Evolutionary conservation across 2,797 vertebrate genomes (phyloP).

Genomic region (Pteronotus mesoamericanus): DNA sequence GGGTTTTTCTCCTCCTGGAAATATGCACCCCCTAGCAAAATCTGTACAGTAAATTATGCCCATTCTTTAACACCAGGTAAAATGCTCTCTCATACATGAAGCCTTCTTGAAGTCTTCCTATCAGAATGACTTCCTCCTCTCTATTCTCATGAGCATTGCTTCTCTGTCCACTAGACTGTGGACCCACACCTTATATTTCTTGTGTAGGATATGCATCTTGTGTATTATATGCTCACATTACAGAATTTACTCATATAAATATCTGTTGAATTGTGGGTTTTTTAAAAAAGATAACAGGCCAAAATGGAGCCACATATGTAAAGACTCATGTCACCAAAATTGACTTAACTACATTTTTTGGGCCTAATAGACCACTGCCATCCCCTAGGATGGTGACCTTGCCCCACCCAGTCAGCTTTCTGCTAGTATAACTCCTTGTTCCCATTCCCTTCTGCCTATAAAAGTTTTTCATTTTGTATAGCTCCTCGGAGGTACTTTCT

Average conservation of each 20-base stretch:
- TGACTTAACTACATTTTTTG: background rate
- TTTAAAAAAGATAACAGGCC: no score
- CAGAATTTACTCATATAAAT: background rate
- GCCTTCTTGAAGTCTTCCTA: background rate
- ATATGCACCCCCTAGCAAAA: background rate
- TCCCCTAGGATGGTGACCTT: background rate
- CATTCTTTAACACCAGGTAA: background rate
- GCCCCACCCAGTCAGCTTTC: background rate
- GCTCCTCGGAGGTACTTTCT: background rate
- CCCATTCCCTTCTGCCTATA: background rate
- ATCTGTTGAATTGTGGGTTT: background rate
- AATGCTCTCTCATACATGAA: background rate
- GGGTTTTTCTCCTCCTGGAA: background rate
- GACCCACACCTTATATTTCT: background rate
- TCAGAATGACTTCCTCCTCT: background rate
- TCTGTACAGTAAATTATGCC: background rate
- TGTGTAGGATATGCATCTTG: background rate
- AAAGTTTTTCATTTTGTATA: background rate
- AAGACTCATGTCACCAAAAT: background rate
- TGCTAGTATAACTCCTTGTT: background rate
- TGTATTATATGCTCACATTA: background rate
- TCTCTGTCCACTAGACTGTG: background rate
- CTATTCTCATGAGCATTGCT: background rate
- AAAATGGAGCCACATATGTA: background rate
- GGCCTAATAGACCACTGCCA: background rate